Evolutionary conservation across 2,888 invertebrate genomes (phyloP), one percentile per base, ranked within the genome.

Genomic region (Tipula confusa): DNA sequence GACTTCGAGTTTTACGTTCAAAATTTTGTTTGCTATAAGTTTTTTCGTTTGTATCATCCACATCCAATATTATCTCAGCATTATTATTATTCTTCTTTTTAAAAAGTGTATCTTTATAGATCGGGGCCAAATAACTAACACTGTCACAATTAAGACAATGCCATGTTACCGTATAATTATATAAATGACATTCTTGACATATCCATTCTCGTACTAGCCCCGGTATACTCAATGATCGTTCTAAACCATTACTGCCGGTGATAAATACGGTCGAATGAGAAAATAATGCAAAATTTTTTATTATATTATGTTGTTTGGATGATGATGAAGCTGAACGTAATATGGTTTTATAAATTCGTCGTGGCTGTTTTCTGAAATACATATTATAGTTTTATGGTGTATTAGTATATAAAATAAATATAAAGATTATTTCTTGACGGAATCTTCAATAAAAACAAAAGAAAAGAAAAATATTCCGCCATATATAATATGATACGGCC

Each of bases 111-210:
- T 88, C 89, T 85, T 90, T 90, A 85, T 90, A 90, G 80, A 90
- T 89, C 84, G 90, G 90, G 80, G 90, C 90, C 85, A 89, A 86
- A 86, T 88, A 88, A 86, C 90, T 90, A 80, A 90, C 90, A 81
- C 88, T 88, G 86, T 89, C 89, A 86, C 90, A 90, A 85, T 89
- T 89, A 80, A 90, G 87, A 86, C 90, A 90, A 84, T 90, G 90
- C 89, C 90, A 90, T 84, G 90, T 89, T 64, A 90, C 89, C n/a
- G 89, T 89, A 86, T 88, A 89, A 86, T 89, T 89, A 85, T 88
- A 88, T 82, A 89, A 87, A 84, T 88, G 87, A 86, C 89, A 89
- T 85, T 87, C 87, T 85, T 89, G 88, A 84, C 90, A 90, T 82
- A 88, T 88, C 90, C 90, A 90, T 18, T 88, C 88, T 15, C 89